phyloP scores from a whole-genome alignment of 2,113 vertebrate genomes.

The Ibidorhyncha struthersii region DNA sequence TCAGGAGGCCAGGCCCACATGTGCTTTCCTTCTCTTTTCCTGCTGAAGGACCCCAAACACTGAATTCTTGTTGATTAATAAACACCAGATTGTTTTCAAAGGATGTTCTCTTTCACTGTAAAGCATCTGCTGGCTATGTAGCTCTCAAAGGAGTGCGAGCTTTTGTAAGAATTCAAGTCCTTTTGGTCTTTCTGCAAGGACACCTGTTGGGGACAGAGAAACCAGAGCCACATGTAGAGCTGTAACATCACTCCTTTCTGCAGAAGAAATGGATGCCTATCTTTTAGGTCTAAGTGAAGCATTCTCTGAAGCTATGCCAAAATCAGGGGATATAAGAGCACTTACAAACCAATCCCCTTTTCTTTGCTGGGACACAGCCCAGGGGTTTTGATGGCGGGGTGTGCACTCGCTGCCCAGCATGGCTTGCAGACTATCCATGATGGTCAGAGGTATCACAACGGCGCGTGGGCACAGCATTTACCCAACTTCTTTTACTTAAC shows the following conservation, averaged over 20 bases:
- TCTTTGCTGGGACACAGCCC: neutral
- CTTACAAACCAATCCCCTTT: neutral
- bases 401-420: neutral
- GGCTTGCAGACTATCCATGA: neutral
- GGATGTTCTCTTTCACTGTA: conserved; percentile 33
- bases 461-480: neutral
- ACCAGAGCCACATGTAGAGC: neutral
- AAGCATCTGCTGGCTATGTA: conserved; percentile 21
- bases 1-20: conserved; percentile 21
- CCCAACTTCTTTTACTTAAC: neutral
- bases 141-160: neutral
- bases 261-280: neutral
- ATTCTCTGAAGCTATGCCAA: neutral
- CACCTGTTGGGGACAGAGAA: neutral
- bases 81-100: conserved; percentile 63
- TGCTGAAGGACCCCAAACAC: neutral
- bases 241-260: neutral
- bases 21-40: conserved; percentile 11
- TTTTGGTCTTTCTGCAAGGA: conserved; percentile 17
- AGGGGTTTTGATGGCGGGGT: neutral
- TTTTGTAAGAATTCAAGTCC: neutral
- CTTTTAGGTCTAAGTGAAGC: neutral
- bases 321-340: neutral
- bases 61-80: conserved; percentile 55
- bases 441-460: neutral